Evolutionary conservation across 2,113 vertebrate species (phyloP).

Genomic region (western clawed frog (Xenopus tropicalis)): UCB_Xtro_10.0 CM004446.2:67435501-67436000

Average conservation of each 20-base stretch:
- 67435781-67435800: constrained; percentile 61
- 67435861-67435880: constrained; percentile 87
- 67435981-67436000: too few species aligned
- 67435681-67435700: constrained; percentile 66
- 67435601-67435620: constrained; percentile 71
- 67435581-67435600: constrained; percentile 76
- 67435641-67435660: constrained; percentile 68
- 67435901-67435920: constrained; percentile 92
- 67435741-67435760: constrained; percentile 50
- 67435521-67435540: constrained; percentile 85
- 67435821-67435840: constrained; percentile 83
- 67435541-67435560: constrained; percentile 80
- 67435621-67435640: constrained; percentile 51
- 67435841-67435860: constrained; percentile 85
- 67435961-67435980: too few species aligned
- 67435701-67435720: constrained; percentile 59
- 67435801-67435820: constrained; percentile 81
- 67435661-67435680: constrained; percentile 61
- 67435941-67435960: too few species aligned
- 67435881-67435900: constrained; percentile 95
- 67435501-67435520: constrained; percentile 85
- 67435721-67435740: constrained; percentile 43
- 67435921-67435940: constrained; percentile 93
- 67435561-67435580: constrained; percentile 82
- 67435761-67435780: constrained; percentile 61